Conservation (phyloP, 2,797 vertebrate species). For the Setipinna tenuifilis region DNA sequence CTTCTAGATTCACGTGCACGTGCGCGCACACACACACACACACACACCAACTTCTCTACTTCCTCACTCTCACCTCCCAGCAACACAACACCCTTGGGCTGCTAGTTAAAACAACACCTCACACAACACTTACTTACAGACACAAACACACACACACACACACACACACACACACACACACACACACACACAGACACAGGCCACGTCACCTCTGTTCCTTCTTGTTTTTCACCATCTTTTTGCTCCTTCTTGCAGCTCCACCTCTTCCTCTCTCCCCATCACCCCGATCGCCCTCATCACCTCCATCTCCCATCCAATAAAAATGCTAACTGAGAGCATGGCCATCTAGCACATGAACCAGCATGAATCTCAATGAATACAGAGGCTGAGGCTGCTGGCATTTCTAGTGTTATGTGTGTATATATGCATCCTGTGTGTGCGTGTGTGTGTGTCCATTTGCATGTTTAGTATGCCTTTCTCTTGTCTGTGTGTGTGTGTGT, state of each 20-base stretch:
- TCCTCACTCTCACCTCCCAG: not conserved
- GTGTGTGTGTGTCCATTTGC: conserved; percentile 23
- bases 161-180: conserved; percentile 1
- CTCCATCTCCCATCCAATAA: not conserved
- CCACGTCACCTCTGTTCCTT: conserved; percentile 3
- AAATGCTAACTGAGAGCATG: not conserved
- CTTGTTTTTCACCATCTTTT: not conserved
- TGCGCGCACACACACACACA: not conserved
- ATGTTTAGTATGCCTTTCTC: not conserved
- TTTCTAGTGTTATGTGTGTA: not conserved
- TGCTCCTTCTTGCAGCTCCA: not conserved
- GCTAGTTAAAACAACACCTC: conserved; percentile 20
- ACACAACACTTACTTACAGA: not conserved
- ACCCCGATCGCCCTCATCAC: no score
- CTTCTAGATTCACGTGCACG: no score
- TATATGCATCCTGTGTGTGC: conserved; percentile 28
- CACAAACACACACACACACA: not conserved
- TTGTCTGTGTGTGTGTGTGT: not conserved
- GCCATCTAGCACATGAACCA: not conserved
- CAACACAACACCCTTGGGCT: not conserved
- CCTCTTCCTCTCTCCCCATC: not conserved
- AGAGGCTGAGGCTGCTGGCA: not conserved
- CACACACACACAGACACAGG: not conserved
- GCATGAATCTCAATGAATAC: not conserved
- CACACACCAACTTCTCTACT: not conserved